Percentiles rank a stretch among this genome's conserved stretches.
Conservation (phyloP, 2,797 vertebrate species). For the Alcedo quadribrachys region DNA sequence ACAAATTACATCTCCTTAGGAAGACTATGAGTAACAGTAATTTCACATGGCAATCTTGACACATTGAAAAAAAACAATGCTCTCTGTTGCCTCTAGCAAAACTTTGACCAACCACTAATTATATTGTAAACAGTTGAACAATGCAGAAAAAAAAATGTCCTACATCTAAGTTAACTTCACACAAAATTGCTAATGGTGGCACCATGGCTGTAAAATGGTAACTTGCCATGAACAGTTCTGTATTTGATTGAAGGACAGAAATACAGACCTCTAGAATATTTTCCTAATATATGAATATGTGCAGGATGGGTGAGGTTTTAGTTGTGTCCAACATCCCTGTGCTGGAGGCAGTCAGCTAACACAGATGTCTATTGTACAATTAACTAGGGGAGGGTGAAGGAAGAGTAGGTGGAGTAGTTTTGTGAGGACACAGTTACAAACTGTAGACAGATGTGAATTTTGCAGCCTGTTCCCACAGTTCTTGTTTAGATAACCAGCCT, state of each 20-base stretch:
- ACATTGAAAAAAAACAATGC: background rate
- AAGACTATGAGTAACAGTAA: background rate
- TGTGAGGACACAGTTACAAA: too few species aligned
- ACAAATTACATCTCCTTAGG: conserved; percentile 28
- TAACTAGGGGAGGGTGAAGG: background rate
- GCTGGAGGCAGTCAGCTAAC: background rate
- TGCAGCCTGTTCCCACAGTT: background rate
- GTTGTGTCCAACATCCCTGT: background rate
- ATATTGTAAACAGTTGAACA: conserved; percentile 38
- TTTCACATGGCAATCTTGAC: background rate
- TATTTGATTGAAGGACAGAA: conserved; percentile 20
- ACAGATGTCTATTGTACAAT: background rate
- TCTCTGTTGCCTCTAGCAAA: background rate
- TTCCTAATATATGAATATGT: background rate
- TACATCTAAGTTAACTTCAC: conserved; percentile 15
- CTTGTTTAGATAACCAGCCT: background rate
- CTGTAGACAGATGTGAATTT: background rate
- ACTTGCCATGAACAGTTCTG: background rate
- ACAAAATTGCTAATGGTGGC: background rate
- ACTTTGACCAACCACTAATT: conserved; percentile 22
- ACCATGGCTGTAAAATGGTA: background rate
- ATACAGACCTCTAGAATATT: background rate
- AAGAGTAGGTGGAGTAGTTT: background rate
- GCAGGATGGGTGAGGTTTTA: background rate
- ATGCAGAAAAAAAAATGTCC: conserved; percentile 1